phyloP scores from a whole-genome alignment of 2,797 vertebrate species.

The Enteromius unitaeniatus region DNA sequence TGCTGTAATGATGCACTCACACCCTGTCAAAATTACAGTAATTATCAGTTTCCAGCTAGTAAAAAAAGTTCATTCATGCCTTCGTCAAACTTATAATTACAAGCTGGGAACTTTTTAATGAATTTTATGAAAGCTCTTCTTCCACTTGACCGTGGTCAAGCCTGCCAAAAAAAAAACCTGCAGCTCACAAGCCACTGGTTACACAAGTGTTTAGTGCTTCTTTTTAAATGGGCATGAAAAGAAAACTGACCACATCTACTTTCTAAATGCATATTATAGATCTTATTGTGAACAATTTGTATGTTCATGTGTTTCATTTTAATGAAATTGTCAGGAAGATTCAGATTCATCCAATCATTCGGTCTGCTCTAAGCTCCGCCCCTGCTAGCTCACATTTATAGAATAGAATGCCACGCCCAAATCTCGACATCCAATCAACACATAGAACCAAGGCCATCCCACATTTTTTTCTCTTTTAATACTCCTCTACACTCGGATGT shows the following conservation, averaged over 20 bases:
- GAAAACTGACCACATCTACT: not conserved
- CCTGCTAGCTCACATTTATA: not conserved
- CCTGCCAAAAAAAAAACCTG: not conserved
- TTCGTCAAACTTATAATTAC: conserved; percentile 28
- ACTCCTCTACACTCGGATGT: not conserved
- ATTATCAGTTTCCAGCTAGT: conserved; percentile 11
- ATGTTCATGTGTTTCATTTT: not conserved
- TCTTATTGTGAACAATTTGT: not conserved
- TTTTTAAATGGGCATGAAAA: not conserved
- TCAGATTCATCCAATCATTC: not conserved
- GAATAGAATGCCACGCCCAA: not conserved
- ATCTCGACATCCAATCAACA: not conserved
- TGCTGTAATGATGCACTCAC: conserved; percentile 10
- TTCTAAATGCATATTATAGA: not conserved
- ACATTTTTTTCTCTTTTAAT: not conserved
- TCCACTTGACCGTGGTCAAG: conserved; percentile 19
- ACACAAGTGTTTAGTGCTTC: not conserved
- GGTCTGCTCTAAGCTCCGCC: not conserved
- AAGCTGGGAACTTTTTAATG: conserved; percentile 29
- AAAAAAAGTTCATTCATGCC: conserved; percentile 22
- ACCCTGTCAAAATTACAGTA: conserved; percentile 19
- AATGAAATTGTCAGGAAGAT: not conserved
- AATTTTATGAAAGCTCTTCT: conserved; percentile 38
- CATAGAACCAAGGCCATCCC: not conserved
- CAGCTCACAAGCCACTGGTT: not conserved